Evolutionary conservation across 37 sponge, comb jelly and placozoan genomes (phyloP).

Genomic region (Aplysina aerophoba): DNA sequence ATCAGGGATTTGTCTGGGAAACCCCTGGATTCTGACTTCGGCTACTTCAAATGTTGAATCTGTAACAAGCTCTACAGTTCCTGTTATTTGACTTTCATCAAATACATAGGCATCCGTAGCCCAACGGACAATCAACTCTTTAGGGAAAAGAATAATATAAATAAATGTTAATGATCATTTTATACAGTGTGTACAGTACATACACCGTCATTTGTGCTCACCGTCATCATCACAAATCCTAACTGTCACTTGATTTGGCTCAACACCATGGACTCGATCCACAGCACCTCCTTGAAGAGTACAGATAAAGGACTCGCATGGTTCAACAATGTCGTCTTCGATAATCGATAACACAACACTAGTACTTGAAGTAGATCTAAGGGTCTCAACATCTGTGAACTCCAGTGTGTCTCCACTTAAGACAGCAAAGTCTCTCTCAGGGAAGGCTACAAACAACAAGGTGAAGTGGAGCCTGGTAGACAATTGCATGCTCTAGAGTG

Average conservation of each 20-base stretch:
- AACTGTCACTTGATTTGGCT: background rate
- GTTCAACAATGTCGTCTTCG: conserved; percentile 18
- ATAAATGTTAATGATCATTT: too few species aligned
- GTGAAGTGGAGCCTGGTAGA: too few species aligned
- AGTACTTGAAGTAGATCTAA: too few species aligned
- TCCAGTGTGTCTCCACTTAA: too few species aligned
- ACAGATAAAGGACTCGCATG: conserved; percentile 12
- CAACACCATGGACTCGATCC: background rate
- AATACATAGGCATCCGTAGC: background rate
- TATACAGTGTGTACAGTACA: background rate
- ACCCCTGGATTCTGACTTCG: background rate
- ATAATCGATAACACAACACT: background rate
- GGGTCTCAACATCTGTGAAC: too few species aligned
- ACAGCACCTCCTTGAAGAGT: background rate
- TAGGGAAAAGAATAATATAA: background rate
- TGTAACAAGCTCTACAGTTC: background rate
- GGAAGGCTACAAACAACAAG: too few species aligned
- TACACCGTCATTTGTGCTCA: background rate
- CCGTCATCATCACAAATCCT: conserved; percentile 3
- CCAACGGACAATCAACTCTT: conserved; percentile 7
- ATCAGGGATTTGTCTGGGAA: background rate
- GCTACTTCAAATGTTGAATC: background rate
- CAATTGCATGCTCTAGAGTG: too few species aligned
- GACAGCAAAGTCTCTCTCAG: too few species aligned
- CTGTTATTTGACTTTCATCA: background rate